These are phyloP conservation scores for Centropristis striata DNA, from an alignment of 2,113 vertebrate species.

Conservation along the genomic window DNA sequence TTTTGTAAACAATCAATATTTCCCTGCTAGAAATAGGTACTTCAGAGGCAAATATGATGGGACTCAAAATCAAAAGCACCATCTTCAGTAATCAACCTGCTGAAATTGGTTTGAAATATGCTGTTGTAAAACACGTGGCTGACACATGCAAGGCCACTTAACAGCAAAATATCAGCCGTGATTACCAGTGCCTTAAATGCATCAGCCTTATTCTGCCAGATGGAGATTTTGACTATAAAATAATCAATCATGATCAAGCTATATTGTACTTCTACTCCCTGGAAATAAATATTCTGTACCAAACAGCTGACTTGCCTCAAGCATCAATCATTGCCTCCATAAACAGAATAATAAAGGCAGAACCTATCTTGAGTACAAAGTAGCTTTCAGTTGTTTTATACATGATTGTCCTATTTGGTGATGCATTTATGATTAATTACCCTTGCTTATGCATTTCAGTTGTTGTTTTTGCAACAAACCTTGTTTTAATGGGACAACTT, in stretches of 20 bases:
- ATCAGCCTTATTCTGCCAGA: constrained; percentile 19
- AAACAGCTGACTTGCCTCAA: constrained; percentile 30
- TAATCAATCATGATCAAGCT: constrained; percentile 24
- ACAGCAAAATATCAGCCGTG: not conserved
- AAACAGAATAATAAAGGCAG: constrained; percentile 15
- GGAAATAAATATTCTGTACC: constrained; percentile 6
- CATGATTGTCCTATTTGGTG: not conserved
- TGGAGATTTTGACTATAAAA: not conserved
- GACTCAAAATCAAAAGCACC: constrained; percentile 48
- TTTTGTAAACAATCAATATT: constrained; percentile 78
- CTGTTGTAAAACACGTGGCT: constrained; percentile 22
- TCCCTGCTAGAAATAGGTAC: constrained; percentile 55
- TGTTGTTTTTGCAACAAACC: not conserved
- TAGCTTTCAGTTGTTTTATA: not conserved
- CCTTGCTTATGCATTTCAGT: not conserved
- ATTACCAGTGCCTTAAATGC: constrained; percentile 26
- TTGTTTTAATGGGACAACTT: not conserved
- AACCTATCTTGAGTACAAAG: not conserved
- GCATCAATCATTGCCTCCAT: constrained; percentile 27
- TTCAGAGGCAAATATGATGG: constrained; percentile 51
- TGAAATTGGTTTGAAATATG: constrained; percentile 31
- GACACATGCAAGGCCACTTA: constrained; percentile 46
- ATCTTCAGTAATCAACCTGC: constrained; percentile 45
- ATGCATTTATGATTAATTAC: not conserved
- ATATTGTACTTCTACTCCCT: constrained; percentile 10